phyloP scores from a whole-genome alignment of 2,113 vertebrate species.

The Sigmodon hispidus region DNA sequence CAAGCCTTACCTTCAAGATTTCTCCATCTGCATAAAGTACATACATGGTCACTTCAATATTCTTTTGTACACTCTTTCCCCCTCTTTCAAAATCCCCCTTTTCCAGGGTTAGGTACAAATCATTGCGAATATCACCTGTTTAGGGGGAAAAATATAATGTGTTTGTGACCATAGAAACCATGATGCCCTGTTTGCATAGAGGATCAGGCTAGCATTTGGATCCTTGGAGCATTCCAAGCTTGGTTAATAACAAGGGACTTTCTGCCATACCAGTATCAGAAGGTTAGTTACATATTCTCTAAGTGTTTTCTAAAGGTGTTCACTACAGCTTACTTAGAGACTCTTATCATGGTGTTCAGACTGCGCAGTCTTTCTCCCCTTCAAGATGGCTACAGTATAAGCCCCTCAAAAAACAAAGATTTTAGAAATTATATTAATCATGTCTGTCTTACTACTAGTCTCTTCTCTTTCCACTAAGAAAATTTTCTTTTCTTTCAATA shows the following conservation, averaged over 20 bases:
- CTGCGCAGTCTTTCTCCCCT: background rate
- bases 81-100: conserved; percentile 97
- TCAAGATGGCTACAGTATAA: conserved; percentile 15
- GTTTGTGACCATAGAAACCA: background rate
- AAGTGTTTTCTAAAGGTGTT: conserved; percentile 51
- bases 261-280: conserved; percentile 68
- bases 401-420: background rate
- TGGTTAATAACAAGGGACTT: conserved; percentile 86
- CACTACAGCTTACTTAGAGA: conserved; percentile 30
- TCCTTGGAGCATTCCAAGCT: conserved; percentile 85
- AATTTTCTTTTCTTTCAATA: conserved; percentile 24
- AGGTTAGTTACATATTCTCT: conserved; percentile 83
- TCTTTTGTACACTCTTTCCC: conserved; percentile 99
- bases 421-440: conserved; percentile 46
- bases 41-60: conserved; percentile 96
- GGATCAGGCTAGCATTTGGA: conserved; percentile 56
- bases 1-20: conserved; percentile 88
- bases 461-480: background rate
- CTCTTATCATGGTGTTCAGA: background rate
- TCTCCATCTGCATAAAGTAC: conserved; percentile 97
- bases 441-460: conserved; percentile 35
- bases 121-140: conserved; percentile 96
- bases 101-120: conserved; percentile 96
- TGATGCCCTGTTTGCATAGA: background rate
- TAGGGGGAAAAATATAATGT: background rate